Percentiles rank a stretch among this genome's conserved stretches.
phyloP scores from a whole-genome alignment of 2,113 vertebrate genomes.

The Balaeniceps rex region DNA sequence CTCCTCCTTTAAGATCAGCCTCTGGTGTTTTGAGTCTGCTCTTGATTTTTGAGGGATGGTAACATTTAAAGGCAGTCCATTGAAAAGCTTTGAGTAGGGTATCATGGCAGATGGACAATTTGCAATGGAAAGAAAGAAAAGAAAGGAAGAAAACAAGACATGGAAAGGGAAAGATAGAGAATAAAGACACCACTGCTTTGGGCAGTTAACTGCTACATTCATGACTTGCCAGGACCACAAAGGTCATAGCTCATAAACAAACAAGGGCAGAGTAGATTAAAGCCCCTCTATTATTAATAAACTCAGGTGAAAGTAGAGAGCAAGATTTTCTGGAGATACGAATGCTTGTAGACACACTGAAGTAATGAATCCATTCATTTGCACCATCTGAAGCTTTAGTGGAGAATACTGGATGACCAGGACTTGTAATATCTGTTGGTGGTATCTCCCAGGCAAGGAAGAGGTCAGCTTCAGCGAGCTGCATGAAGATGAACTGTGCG shows the following conservation, averaged over 20 bases:
- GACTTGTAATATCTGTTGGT: neutral
- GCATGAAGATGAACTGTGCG: neutral
- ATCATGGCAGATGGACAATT: neutral
- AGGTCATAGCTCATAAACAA: neutral
- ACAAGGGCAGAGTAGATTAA: neutral
- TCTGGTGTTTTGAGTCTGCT: neutral
- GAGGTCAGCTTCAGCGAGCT: neutral
- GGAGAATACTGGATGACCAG: neutral
- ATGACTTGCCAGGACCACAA: neutral
- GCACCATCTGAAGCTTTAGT: neutral
- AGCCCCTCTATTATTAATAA: neutral
- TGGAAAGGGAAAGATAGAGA: neutral
- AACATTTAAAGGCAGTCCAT: neutral
- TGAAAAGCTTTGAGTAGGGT: neutral
- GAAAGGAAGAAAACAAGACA: neutral
- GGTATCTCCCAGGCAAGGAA: neutral
- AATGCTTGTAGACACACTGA: neutral
- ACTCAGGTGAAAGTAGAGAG: neutral
- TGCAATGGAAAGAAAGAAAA: neutral
- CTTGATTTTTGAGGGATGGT: neutral
- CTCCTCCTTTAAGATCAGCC: neutral
- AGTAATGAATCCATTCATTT: neutral
- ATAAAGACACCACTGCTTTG: neutral
- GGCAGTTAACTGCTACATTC: neutral
- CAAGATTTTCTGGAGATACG: neutral